phyloP scores from a whole-genome alignment of 2,113 vertebrate species.

The Vidua macroura region DNA sequence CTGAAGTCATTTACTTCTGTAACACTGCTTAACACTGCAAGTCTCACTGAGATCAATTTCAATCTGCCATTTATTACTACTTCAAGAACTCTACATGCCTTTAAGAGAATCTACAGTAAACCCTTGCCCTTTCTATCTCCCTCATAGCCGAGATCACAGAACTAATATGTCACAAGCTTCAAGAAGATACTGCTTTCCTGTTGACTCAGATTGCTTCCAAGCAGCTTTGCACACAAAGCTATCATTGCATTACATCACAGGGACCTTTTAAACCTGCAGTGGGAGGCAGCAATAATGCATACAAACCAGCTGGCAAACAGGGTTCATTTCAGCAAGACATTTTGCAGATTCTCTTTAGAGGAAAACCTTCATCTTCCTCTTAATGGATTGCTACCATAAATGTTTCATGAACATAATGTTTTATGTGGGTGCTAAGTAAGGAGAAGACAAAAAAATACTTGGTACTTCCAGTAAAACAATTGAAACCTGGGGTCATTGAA shows the following conservation, averaged over 20 bases:
- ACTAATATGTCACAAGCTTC: slow-evolving; percentile 32
- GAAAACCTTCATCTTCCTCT: neutral
- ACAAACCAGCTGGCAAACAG: slow-evolving; percentile 9
- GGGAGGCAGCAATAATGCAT: slow-evolving; percentile 7
- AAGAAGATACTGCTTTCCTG: slow-evolving; percentile 54
- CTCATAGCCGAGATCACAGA: slow-evolving; percentile 55
- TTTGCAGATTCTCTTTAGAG: neutral
- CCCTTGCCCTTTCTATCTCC: slow-evolving; percentile 61
- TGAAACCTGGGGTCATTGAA: neutral
- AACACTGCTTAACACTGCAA: slow-evolving; percentile 2
- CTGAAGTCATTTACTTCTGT: neutral
- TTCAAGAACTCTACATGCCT: slow-evolving; percentile 33
- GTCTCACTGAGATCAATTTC: slow-evolving; percentile 1
- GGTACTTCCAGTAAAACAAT: slow-evolving; percentile 30
- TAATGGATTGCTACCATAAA: slow-evolving; percentile 16
- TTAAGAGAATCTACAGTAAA: slow-evolving; percentile 40
- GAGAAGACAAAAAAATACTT: neutral
- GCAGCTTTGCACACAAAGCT: slow-evolving; percentile 48
- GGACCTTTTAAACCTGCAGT: slow-evolving; percentile 1
- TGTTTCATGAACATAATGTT: slow-evolving; percentile 6
- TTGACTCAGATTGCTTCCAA: slow-evolving; percentile 16
- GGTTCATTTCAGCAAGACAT: slow-evolving; percentile 11
- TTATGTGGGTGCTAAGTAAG: neutral
- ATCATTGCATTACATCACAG: neutral
- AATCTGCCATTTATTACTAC: slow-evolving; percentile 47